These are phyloP conservation scores for Chymomyza costata DNA, from an alignment of 1,140 invertebrate genomes.

Conservation along the genomic window DNA sequence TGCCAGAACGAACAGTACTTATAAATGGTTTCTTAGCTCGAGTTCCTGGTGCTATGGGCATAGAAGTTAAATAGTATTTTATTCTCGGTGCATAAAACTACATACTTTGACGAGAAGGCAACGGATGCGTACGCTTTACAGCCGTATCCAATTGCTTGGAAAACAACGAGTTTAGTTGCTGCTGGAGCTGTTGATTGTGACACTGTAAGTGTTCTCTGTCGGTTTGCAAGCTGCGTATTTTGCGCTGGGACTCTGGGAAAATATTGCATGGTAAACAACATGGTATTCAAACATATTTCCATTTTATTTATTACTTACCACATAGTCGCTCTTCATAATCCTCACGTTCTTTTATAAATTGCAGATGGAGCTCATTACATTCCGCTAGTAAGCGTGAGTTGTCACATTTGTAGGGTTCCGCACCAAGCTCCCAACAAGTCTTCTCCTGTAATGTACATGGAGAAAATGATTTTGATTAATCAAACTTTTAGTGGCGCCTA, in stretches of 20 bases:
- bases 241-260: slow-evolving; percentile 42
- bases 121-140: slow-evolving; percentile 22
- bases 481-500: slow-evolving; percentile 31
- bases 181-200: slow-evolving; percentile 56
- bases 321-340: slow-evolving; percentile 59
- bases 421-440: slow-evolving; percentile 76
- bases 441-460: slow-evolving; percentile 75
- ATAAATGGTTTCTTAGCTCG: slow-evolving; percentile 69
- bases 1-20: slow-evolving; percentile 59
- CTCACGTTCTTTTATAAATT: slow-evolving; percentile 80
- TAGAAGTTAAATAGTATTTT: background rate
- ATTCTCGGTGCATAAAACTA: background rate
- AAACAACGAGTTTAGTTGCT: slow-evolving; percentile 44
- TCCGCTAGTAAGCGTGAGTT: slow-evolving; percentile 80
- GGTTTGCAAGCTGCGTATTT: slow-evolving; percentile 52
- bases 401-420: slow-evolving; percentile 82
- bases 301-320: slow-evolving; percentile 38
- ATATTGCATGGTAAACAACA: too few species aligned
- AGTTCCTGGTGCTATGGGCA: background rate
- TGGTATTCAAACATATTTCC: too few species aligned
- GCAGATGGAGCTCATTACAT: slow-evolving; percentile 82
- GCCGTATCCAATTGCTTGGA: slow-evolving; percentile 44
- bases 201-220: slow-evolving; percentile 63
- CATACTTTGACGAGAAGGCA: slow-evolving; percentile 20
- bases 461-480: slow-evolving; percentile 4